Base-by-base conservation (phyloP, 2,888 invertebrate species). In the Eledona agricola region DNA sequence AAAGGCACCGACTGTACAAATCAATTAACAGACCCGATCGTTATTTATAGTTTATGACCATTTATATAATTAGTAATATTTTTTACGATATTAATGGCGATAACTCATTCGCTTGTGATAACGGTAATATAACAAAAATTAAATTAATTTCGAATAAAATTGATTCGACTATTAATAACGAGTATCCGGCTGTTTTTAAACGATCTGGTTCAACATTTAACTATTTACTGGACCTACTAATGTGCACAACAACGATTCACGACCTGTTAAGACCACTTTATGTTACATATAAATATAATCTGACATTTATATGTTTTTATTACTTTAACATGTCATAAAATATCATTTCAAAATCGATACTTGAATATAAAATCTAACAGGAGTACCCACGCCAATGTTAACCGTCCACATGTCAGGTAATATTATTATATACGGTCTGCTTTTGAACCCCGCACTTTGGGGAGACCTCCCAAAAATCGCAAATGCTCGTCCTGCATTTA, bases 231-330 rank as follows among this genome's bases (percentile, higher is more conserved):
- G 42, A 50, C 55, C 40, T 38, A 50, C 50, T 55, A 45, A 40
- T 58, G 57, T 57, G 57, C 54, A 60, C 54, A 58, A 61, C 56
- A 58, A 60, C 51, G 57, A 59, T 60, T 59, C 65, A 65, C 60
- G 64, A 62, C 52, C 63, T 61, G 62, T 59, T 65, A 61, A 63
- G 61, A 58, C 56, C 55, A 62, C 59, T 65, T 65, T 62, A 62
- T 63, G 65, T 60, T 59, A 62, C 60, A 62, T 58, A 65, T 65
- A 65, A 65, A 65, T 65, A 63, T 57, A 62, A 62, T 63, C 57
- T 60, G 65, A 65, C 65, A 52, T 60, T 61, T 63, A 63, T 63
- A 60, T 59, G 65, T 65, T 65, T 64, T 65, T 64, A 63, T 62
- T 62, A 58, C 60, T 61, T 65, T 63, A 62, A 62, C 65, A 63